phyloP scores from a whole-genome alignment of 2,113 vertebrate species.

The Dendropsophus ebraccatus region DNA sequence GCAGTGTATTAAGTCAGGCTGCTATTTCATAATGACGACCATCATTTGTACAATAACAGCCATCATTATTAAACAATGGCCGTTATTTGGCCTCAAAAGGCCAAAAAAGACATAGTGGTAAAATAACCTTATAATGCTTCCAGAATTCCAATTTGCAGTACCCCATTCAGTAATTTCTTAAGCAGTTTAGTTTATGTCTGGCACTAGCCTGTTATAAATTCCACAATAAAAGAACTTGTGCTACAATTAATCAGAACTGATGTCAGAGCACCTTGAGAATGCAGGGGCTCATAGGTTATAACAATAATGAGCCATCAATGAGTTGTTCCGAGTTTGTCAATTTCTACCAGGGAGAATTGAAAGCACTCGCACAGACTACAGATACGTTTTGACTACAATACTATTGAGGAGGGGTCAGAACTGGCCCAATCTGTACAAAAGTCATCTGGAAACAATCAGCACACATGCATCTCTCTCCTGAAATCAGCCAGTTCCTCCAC shows the following conservation, averaged over 20 bases:
- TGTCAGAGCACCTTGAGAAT: neutral
- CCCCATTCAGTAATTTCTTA: neutral
- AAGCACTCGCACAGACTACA: neutral
- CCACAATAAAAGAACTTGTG: neutral
- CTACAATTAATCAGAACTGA: neutral
- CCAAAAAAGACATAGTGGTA: too few relatives aligned
- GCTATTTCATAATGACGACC: too few relatives aligned
- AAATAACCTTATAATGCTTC: too few relatives aligned
- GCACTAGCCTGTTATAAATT: too few relatives aligned
- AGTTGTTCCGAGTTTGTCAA: neutral
- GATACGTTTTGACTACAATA: neutral
- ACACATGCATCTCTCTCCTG: conserved; percentile 21
- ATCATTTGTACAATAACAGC: too few relatives aligned
- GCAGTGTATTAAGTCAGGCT: too few relatives aligned
- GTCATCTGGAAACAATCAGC: conserved; percentile 54
- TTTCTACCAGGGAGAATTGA: neutral
- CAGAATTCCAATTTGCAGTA: neutral
- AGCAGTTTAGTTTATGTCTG: neutral
- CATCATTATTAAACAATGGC: too few relatives aligned
- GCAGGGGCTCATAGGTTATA: conserved; percentile 19
- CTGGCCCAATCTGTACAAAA: conserved; percentile 5
- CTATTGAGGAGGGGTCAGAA: neutral
- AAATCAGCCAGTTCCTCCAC: conserved; percentile 33
- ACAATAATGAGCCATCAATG: neutral
- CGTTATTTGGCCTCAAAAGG: too few relatives aligned